Evolutionary conservation across 2,797 vertebrate species (phyloP).

Genomic region (Varecia variegata): DNA sequence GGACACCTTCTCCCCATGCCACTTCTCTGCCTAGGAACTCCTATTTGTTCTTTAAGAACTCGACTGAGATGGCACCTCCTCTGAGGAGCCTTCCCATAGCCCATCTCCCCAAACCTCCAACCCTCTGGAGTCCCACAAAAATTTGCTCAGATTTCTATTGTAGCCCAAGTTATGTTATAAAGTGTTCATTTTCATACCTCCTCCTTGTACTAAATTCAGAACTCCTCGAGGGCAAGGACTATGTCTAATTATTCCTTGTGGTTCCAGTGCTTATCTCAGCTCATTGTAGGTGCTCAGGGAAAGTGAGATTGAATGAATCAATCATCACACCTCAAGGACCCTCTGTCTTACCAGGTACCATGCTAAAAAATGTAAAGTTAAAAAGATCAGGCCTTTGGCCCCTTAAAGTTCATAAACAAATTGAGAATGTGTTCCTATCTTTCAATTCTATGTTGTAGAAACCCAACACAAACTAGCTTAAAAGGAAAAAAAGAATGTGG

Average conservation of each 20-base stretch:
- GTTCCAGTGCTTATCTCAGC: not conserved
- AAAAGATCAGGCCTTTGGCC: not conserved
- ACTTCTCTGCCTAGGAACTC: not conserved
- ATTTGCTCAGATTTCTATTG: not conserved
- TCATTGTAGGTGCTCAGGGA: not conserved
- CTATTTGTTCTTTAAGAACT: not conserved
- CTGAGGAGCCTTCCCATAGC: not conserved
- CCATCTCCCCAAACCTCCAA: not conserved
- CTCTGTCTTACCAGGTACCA: not conserved
- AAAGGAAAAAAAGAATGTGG: not conserved
- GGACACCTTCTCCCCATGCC: not conserved
- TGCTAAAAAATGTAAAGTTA: not conserved
- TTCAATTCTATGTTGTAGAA: not conserved
- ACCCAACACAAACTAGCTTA: not conserved
- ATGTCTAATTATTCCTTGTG: not conserved
- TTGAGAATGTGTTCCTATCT: not conserved
- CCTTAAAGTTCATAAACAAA: slow-evolving; percentile 18
- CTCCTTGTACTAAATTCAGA: not conserved
- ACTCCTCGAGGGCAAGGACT: not conserved
- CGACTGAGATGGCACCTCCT: not conserved
- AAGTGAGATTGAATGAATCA: not conserved
- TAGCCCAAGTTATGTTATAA: not conserved
- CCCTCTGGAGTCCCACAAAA: not conserved
- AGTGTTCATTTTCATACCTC: not conserved
- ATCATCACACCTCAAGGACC: not conserved